Conservation (phyloP, 2,797 vertebrate genomes). For the Anas flavirostris region DNA sequence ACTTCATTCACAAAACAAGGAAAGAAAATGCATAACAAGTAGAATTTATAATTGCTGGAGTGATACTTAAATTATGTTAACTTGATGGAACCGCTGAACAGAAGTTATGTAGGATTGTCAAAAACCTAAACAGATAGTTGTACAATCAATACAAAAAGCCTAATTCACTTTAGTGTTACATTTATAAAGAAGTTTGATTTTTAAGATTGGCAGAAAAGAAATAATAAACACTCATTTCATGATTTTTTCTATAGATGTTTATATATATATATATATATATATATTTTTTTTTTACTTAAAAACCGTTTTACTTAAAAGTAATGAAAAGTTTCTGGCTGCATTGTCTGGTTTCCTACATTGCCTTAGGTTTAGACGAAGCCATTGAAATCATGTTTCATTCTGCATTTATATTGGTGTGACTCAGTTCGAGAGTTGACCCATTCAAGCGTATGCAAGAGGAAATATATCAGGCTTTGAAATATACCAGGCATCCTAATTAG, state of each 20-base stretch:
- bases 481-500: conserved; percentile 6
- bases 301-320: background rate
- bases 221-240: background rate
- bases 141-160: background rate
- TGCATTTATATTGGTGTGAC: background rate
- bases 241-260: background rate
- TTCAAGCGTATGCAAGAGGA: background rate
- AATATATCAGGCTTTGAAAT: background rate
- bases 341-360: background rate
- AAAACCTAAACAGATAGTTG: background rate
- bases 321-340: background rate
- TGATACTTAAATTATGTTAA: background rate
- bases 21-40: background rate
- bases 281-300: no score
- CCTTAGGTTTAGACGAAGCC: background rate
- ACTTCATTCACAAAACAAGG: background rate
- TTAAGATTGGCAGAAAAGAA: background rate
- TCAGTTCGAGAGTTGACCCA: background rate
- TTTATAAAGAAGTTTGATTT: background rate
- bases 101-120: background rate
- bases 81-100: background rate
- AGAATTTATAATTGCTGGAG: background rate
- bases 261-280: background rate
- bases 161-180: background rate
- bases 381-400: background rate